These are phyloP conservation scores for Macheiramphus alcinus DNA, from an alignment of 2,113 vertebrate genomes.

Conservation along the genomic window DNA sequence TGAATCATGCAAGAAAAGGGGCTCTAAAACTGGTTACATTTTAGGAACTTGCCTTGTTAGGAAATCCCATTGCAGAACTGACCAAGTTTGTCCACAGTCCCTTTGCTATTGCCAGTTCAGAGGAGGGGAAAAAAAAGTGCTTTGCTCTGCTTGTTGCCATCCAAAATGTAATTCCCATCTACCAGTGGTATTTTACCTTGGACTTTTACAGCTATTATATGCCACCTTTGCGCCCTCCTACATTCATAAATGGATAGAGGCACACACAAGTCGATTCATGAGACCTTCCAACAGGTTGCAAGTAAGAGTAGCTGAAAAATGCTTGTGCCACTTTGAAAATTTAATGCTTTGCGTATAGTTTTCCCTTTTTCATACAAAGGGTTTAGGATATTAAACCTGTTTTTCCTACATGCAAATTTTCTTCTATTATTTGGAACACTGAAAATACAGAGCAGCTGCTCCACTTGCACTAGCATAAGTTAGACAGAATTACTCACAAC, in stretches of 20 bases:
- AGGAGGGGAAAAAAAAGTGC: not conserved
- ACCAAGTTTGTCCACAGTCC: not conserved
- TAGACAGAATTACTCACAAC: constrained; percentile 38
- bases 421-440: constrained; percentile 17
- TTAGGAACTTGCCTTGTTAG: not conserved
- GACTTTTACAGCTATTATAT: not conserved
- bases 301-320: not conserved
- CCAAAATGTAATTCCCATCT: not conserved
- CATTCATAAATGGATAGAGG: not conserved
- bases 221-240: not conserved
- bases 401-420: constrained; percentile 33
- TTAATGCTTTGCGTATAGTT: not conserved
- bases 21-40: not conserved
- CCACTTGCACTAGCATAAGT: not conserved
- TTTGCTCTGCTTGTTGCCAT: not conserved
- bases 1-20: not conserved
- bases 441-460: constrained; percentile 52
- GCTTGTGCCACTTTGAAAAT: not conserved
- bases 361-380: not conserved
- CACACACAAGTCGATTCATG: not conserved
- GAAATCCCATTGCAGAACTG: not conserved
- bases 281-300: not conserved
- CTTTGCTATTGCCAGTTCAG: not conserved
- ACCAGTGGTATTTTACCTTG: not conserved
- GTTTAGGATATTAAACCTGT: not conserved